phyloP scores from a whole-genome alignment of 2,888 invertebrate genomes.

The Drosophila acutilabella region DNA sequence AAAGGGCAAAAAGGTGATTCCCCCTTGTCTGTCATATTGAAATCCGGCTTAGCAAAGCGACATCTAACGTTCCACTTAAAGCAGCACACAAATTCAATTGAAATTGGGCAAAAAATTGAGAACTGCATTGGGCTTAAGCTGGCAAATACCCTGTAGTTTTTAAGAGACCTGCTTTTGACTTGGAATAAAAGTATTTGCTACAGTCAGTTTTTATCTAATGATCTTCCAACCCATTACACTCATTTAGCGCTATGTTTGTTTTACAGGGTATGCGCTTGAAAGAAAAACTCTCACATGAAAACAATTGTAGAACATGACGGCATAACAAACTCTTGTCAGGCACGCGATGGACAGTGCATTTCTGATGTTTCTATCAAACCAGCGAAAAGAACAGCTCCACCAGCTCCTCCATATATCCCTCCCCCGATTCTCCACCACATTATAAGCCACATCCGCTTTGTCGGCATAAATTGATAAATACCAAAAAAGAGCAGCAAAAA shows the following conservation, averaged over 20 bases:
- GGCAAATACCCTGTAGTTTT: background rate
- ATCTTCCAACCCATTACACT: background rate
- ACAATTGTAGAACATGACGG: constrained; percentile 60
- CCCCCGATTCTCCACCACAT: constrained; percentile 36
- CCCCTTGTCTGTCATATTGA: constrained; percentile 49
- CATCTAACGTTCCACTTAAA: constrained; percentile 34
- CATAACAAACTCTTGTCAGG: constrained; percentile 70
- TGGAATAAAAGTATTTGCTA: background rate
- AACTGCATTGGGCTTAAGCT: background rate
- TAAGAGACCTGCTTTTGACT: background rate
- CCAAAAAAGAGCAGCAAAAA: constrained; percentile 33
- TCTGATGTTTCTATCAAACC: constrained; percentile 74
- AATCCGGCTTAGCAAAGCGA: constrained; percentile 60
- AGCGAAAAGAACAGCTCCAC: constrained; percentile 1
- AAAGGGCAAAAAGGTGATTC: constrained; percentile 10
- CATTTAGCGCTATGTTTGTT: background rate
- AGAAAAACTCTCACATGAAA: constrained; percentile 45
- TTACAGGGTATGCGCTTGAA: constrained; percentile 9
- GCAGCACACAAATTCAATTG: constrained; percentile 41
- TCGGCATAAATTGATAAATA: constrained; percentile 82
- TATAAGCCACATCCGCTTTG: constrained; percentile 77
- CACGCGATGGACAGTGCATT: constrained; percentile 71
- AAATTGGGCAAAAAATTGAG: constrained; percentile 45
- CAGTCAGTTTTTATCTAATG: background rate
- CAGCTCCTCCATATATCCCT: background rate